Conservation (phyloP, 2,113 vertebrate species). For the Gnathonemus echidnorhynchus region DNA sequence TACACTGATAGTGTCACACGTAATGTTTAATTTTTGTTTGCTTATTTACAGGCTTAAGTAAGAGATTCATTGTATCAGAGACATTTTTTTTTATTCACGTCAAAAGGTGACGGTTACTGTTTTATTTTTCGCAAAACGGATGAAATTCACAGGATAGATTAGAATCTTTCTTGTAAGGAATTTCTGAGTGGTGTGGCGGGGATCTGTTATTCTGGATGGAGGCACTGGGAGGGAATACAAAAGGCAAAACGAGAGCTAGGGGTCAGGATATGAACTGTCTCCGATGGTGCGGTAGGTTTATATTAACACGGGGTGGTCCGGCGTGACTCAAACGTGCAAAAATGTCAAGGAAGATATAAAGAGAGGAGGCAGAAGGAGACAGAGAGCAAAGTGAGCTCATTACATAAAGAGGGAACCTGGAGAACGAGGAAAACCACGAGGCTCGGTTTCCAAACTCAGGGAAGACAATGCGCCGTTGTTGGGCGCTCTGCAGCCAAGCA, state of each 20-base stretch:
- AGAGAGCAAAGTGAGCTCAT: not conserved
- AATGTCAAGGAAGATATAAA: conserved; percentile 52
- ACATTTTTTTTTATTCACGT: not conserved
- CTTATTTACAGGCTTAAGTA: not conserved
- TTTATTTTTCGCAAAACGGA: not conserved
- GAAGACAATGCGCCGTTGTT: conserved; percentile 56
- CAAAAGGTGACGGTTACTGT: not conserved
- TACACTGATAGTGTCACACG: not conserved
- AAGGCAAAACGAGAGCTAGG: conserved; percentile 22
- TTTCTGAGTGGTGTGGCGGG: not conserved
- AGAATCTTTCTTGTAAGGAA: not conserved
- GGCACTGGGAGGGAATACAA: not conserved
- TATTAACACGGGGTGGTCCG: conserved; percentile 56
- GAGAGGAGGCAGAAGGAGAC: conserved; percentile 19
- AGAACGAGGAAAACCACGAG: not conserved
- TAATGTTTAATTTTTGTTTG: not conserved
- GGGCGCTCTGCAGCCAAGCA: not conserved
- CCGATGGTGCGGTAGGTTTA: conserved; percentile 45
- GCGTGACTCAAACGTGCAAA: conserved; percentile 51
- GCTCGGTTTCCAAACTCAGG: conserved; percentile 37
- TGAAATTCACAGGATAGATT: not conserved
- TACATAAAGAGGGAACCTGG: not conserved
- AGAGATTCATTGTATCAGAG: not conserved
- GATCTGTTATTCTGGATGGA: conserved; percentile 15
- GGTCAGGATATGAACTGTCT: conserved; percentile 38